Conservation (phyloP, 2,888 invertebrate genomes). For the Muscina levida region DNA sequence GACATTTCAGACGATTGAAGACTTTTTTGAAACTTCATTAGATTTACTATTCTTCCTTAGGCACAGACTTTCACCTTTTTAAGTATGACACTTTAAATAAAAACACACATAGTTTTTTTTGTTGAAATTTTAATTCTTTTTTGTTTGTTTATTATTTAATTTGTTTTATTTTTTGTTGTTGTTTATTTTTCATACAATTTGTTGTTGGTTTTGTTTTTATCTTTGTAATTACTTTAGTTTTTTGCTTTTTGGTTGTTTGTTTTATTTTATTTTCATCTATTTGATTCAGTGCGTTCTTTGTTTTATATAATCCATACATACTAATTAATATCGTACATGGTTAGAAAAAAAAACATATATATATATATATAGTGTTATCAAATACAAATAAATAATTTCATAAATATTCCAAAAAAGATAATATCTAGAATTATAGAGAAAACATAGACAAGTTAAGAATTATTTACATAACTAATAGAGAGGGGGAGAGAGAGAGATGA, state of each 20-base stretch:
- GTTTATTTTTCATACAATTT: constrained; percentile 42
- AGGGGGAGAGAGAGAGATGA: too few relatives aligned
- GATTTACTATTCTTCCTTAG: too few relatives aligned
- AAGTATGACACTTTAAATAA: constrained; percentile 27
- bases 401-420: too few relatives aligned
- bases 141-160: constrained; percentile 51
- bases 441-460: too few relatives aligned
- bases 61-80: too few relatives aligned
- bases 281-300: constrained; percentile 79
- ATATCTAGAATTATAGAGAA: too few relatives aligned
- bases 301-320: constrained; percentile 66
- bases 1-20: too few relatives aligned
- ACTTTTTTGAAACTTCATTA: background rate
- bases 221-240: constrained; percentile 55
- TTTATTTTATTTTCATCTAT: constrained; percentile 75
- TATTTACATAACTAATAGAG: constrained; percentile 65
- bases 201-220: constrained; percentile 39
- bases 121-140: constrained; percentile 51
- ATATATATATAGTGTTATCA: background rate
- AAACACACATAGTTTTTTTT: constrained; percentile 35
- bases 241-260: too few relatives aligned
- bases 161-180: constrained; percentile 39
- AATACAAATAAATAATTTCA: too few relatives aligned
- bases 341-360: constrained; percentile 65
- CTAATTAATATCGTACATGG: constrained; percentile 73